These are phyloP conservation scores for Cladopsammia gracilis DNA, from an alignment of 64 coral and sea anemone species.

Conservation along the genomic window DNA sequence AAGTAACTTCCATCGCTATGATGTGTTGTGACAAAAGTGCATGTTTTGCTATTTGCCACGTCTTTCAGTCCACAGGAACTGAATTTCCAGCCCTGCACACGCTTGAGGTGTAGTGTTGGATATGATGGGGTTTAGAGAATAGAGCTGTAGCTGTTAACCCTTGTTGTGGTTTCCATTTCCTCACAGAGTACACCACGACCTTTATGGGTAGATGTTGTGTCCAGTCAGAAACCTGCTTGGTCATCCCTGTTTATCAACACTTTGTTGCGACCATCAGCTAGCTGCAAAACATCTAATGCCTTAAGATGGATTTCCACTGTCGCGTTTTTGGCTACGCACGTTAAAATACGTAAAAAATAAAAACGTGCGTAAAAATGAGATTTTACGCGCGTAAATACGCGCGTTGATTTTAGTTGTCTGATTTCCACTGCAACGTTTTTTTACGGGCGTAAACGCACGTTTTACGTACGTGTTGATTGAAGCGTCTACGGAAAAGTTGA, in stretches of 20 bases:
- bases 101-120: constrained; percentile 20
- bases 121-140: constrained; percentile 63
- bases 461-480: too few species aligned
- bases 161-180: constrained; percentile 38
- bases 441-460: too few species aligned
- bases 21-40: constrained; percentile 44
- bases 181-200: constrained; percentile 19
- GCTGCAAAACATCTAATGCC: constrained; percentile 43
- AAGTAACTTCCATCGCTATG: constrained; percentile 60
- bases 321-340: too few species aligned
- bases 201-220: constrained; percentile 63
- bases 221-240: constrained; percentile 33
- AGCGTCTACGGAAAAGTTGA: too few species aligned
- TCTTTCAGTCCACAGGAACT: constrained; percentile 51
- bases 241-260: constrained; percentile 63
- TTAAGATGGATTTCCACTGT: too few species aligned
- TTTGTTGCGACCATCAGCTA: constrained; percentile 41
- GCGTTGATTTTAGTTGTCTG: too few species aligned
- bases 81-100: constrained; percentile 44
- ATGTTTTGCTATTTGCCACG: constrained; percentile 11
- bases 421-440: too few species aligned
- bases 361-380: too few species aligned
- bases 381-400: too few species aligned
- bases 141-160: constrained; percentile 47
- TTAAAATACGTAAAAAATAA: too few species aligned